A percentile compares a stretch with the other conserved stretches of the same genome.
phyloP scores from a whole-genome alignment of 2,797 vertebrate species.

The Coregonus sp. region DNA sequence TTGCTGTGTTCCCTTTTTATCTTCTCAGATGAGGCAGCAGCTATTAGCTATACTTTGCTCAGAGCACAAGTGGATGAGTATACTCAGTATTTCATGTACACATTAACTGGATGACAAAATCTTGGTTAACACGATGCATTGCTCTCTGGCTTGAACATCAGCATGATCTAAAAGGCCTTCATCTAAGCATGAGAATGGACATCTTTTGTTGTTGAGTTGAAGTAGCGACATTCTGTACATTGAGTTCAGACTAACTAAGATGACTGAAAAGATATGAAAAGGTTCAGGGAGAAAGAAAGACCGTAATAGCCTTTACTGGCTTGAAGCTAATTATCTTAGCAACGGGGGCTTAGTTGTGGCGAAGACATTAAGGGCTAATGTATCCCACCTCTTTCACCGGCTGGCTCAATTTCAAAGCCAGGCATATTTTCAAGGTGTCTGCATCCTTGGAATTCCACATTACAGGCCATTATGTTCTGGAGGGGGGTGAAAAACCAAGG shows the following conservation, averaged over 20 bases:
- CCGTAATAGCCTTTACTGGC: slow-evolving; percentile 1
- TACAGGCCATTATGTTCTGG: slow-evolving; percentile 47
- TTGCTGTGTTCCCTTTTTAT: background rate
- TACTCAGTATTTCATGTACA: background rate
- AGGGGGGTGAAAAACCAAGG: slow-evolving; percentile 34
- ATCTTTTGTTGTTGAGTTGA: background rate
- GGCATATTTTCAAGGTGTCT: slow-evolving; percentile 42
- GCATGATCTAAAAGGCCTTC: background rate
- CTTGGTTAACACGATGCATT: background rate
- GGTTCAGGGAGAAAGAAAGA: background rate
- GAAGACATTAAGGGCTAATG: slow-evolving; percentile 28
- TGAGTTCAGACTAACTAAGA: background rate
- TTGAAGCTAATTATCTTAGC: slow-evolving; percentile 27
- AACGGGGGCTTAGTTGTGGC: slow-evolving; percentile 30
- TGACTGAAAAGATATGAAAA: slow-evolving; percentile 3
- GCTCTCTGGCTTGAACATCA: background rate
- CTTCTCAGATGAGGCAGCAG: background rate
- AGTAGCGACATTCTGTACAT: background rate
- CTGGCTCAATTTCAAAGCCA: slow-evolving; percentile 32
- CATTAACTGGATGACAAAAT: background rate
- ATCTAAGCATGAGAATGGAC: background rate
- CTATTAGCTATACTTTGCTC: background rate
- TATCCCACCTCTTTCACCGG: slow-evolving; percentile 2
- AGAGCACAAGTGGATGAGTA: background rate
- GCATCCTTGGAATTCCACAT: slow-evolving; percentile 43